Evolutionary conservation across 2,888 invertebrate genomes (phyloP), one percentile per base, ranked within the genome.

Genomic region (Resseliella maxima): DNA sequence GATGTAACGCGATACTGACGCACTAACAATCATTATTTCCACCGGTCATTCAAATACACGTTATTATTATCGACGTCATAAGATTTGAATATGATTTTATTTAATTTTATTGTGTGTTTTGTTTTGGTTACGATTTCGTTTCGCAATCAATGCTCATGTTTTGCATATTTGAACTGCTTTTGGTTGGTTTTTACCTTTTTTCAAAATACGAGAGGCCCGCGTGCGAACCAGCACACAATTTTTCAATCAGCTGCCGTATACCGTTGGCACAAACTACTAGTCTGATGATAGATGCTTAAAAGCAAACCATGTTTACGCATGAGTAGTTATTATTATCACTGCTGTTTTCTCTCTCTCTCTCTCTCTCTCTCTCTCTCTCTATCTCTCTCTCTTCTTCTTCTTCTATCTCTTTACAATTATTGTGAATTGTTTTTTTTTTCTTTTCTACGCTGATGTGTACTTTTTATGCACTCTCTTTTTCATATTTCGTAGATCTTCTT

Each of bases 391-490:
- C n/a, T n/a, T n/a, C n/a, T n/a, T n/a, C n/a, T 59, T 59, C 10
- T 59, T 24, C 5, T 59, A 0, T 72, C 0, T 15, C 31, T 31
- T 31, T 27, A 31, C 15, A 12, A 31, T 72, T 72, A 31, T 72
- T 31, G 31, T 72, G 72, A 72, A 31, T 27, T 31, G 31, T 27
- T 10, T 31, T 59, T 59, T 24, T n/a, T 18, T 59, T 6, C 31
- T n/a, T 5, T 35, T n/a, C 27, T 27, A 5, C 24, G 15, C 15
- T 59, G 59, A 72, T 35, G 72, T 31, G 35, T n/a, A 72, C 3
- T 72, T 72, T 72, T 72, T 35, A 72, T 72, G 72, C 31, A 31
- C 72, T 72, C 72, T 72, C 31, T 72, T 72, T 72, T 31, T 72
- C 41, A 8, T 41, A 50, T 50, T 31, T 72, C 31, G 35, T 72